A percentile compares a stretch with the other conserved stretches of the same genome.
These are phyloP conservation scores for Gouania willdenowi DNA, from an alignment of 2,797 vertebrate species.

Conservation along the genomic window DNA sequence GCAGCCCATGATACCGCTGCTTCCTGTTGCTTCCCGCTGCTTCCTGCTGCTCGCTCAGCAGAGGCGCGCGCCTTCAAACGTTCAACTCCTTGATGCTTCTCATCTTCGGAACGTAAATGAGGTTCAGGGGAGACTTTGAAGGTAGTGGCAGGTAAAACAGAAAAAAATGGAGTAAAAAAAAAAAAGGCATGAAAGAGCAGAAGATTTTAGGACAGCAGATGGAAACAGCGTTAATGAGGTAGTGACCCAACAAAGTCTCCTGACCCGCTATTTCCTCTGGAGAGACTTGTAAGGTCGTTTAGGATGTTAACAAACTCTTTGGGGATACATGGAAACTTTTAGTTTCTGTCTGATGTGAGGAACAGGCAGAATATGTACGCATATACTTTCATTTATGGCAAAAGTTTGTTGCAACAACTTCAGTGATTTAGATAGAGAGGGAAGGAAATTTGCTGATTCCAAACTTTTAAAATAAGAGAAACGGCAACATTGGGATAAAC, in stretches of 20 bases:
- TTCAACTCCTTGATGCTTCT: slow-evolving; percentile 6
- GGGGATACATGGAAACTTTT: slow-evolving; percentile 60
- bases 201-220: slow-evolving; percentile 14
- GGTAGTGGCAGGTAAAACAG: slow-evolving; percentile 15
- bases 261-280: no score
- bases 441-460: slow-evolving; percentile 5
- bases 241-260: slow-evolving; percentile 52
- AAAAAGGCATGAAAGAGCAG: not conserved
- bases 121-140: slow-evolving; percentile 6
- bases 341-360: slow-evolving; percentile 28
- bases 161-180: slow-evolving; percentile 7
- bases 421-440: slow-evolving; percentile 10
- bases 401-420: slow-evolving; percentile 19
- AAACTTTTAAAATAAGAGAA: slow-evolving; percentile 1
- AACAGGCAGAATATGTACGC: slow-evolving; percentile 28
- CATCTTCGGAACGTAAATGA: slow-evolving; percentile 10
- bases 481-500: not conserved
- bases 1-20: not conserved
- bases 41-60: not conserved
- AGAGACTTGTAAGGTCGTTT: slow-evolving; percentile 56
- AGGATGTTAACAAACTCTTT: slow-evolving; percentile 56
- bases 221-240: slow-evolving; percentile 38
- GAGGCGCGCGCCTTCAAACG: slow-evolving; percentile 2
- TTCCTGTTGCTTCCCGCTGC: not conserved
- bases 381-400: slow-evolving; percentile 49